A percentile compares a stretch with the other conserved stretches of the same genome.
These are phyloP conservation scores for Zootoca vivipara DNA, from an alignment of 2,113 vertebrate genomes.

Conservation along the genomic window DNA sequence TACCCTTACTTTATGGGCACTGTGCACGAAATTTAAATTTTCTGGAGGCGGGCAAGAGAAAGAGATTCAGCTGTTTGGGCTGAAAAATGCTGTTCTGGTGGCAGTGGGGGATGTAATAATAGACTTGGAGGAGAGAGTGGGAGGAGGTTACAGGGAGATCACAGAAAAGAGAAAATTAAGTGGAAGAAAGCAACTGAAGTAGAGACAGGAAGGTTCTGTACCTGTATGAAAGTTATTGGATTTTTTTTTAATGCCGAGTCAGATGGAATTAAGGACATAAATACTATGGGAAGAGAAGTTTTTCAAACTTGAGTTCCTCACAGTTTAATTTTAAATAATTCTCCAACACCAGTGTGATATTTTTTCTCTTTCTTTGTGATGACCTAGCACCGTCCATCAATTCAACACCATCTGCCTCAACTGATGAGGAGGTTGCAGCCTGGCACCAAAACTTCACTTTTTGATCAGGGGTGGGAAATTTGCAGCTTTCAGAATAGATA, in stretches of 20 bases:
- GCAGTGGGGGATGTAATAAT: neutral
- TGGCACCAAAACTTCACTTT: neutral
- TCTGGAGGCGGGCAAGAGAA: neutral
- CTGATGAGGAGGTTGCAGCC: neutral
- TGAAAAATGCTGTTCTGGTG: neutral
- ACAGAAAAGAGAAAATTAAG: neutral
- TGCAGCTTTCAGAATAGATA: too few relatives aligned
- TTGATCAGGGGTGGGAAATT: neutral
- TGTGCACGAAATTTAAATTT: neutral
- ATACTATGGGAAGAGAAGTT: neutral
- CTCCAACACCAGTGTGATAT: neutral
- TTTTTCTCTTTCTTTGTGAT: neutral
- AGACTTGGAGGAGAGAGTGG: neutral
- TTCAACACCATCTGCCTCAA: neutral
- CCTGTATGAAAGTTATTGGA: neutral
- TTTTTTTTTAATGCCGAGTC: neutral
- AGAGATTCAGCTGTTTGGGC: conserved; percentile 12
- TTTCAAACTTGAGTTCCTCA: neutral
- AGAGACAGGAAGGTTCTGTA: neutral
- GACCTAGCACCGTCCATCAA: neutral
- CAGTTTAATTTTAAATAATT: neutral
- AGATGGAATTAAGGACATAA: neutral
- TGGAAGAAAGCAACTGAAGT: conserved; percentile 11
- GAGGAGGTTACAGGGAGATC: conserved; percentile 19
- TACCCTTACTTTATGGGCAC: neutral